Evolutionary conservation across 2,797 vertebrate genomes (phyloP), one percentile per base, ranked within the genome.

Genomic region (Thalassophryne amazonica): DNA sequence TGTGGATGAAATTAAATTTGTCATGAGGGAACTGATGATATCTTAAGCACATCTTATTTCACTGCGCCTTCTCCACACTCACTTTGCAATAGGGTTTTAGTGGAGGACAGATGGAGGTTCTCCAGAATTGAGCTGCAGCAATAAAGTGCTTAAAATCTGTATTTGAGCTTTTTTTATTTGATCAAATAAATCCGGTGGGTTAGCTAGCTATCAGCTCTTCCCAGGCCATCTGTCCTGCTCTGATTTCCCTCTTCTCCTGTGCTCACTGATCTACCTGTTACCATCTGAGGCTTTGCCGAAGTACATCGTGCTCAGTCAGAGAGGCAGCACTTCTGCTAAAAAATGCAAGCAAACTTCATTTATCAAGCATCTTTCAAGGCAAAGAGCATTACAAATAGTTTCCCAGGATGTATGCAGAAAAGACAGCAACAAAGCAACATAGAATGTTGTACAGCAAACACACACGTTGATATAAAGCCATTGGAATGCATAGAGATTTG

Each of bases 141-240:
- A 75, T 77, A 71, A 75, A 75, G 63, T 54, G 42, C 58, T 78
- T 81, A 52, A 77, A 82, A 78, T 71, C 63, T 67, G 54, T 69
- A 80, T 70, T 61, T 48, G 59, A 64, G 47, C 19, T 59, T 69
- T 68, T 63, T 70, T 53, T 41, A 73, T 75, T 78, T 70, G 57
- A 84, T 82, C 61, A 79, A 79, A 76, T 84, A 76, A 73, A 81
- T 78, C 75, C 57, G 5, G 19, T 56, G 64, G 47, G 74, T 79
- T 69, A 68, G 71, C 68, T 32, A 61, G 66, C 59, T 84, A 84
- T 86, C 82, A 76, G 62, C 60, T 65, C 67, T 54, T 64, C 69
- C 72, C 85, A 80, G 78, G 38, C 84, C 78, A 81, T 84, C 84
- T 84, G 82, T 76, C 70, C 67, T 17, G 1, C 68, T 76, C 36